Evolutionary conservation across 2,113 vertebrate genomes (phyloP).

Genomic region (Stegastes partitus): DNA sequence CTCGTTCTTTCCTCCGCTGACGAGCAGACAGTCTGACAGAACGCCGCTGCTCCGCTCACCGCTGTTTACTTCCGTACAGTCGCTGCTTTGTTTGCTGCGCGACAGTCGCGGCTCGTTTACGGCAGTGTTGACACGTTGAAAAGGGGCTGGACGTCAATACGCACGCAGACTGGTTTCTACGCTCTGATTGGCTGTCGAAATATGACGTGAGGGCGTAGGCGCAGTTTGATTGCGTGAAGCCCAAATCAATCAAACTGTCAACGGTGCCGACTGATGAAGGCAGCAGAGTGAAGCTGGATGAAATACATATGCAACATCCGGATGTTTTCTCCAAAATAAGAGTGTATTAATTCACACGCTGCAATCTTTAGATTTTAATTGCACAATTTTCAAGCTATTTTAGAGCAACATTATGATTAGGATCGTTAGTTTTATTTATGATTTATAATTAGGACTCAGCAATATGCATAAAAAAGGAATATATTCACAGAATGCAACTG

Average conservation of each 20-base stretch:
- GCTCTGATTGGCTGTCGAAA: not conserved
- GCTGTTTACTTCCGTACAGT: not conserved
- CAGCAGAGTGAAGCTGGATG: not conserved
- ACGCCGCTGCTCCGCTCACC: not conserved
- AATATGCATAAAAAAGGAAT: too few species aligned
- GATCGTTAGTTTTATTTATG: too few species aligned
- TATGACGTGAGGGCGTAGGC: rapidly evolving
- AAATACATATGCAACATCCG: not conserved
- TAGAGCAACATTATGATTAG: too few species aligned
- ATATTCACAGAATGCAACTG: too few species aligned
- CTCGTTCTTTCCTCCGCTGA: too few species aligned
- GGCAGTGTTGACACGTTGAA: slow-evolving; percentile 86
- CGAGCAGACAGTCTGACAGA: too few species aligned
- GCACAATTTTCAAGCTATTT: too few species aligned
- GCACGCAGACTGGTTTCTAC: rapidly evolving
- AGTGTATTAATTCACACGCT: not conserved
- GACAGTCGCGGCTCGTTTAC: slow-evolving; percentile 67
- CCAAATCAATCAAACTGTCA: slow-evolving; percentile 49
- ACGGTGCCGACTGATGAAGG: not conserved
- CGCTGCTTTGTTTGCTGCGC: not conserved
- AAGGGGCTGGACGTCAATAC: slow-evolving; percentile 5
- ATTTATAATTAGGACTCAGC: too few species aligned
- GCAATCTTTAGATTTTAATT: too few species aligned
- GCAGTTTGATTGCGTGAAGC: slow-evolving; percentile 48
- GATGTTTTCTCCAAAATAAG: slow-evolving; percentile 6